Evolutionary conservation across 2,113 vertebrate species (phyloP), one percentile per base, ranked within the genome.

Genomic region (Nyctibius bracteatus): DNA sequence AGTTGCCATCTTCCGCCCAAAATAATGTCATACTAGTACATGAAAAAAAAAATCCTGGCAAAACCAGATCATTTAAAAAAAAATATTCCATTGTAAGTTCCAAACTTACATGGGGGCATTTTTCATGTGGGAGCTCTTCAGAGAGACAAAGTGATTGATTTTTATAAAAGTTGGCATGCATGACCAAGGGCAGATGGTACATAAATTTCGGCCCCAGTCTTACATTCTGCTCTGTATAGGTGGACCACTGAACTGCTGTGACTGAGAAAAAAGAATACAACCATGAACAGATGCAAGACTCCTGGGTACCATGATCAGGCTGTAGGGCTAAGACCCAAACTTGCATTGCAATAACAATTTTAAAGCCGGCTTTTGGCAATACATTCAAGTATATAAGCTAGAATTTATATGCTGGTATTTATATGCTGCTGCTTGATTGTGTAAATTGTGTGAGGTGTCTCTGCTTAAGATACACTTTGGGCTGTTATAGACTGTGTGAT

Each of bases 171-270:
- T 31, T 96, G 95, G 94, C 94, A 94, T 17, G 55, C 88, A 57
- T 88, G 75, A 96, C 88, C 82, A 86, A 94, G 92, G 94, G 94
- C 90, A 96, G 96, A 95, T 94, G 95, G 92, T 88, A 52, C 90
- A 95, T 86, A 95, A 95, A 95, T 96, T 89, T 93, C 83, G 88
- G 83, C 77, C 92, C 61, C 14, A 68, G 95, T 92, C 81, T 94
- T 87, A 81, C 92, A 96, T 93, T 95, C 95, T 82, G 92, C 49
- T 96, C 88, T 0, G 1, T 88, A 91, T 96, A 94, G 96, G 88
- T 97, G 95, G 95, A 94, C 92, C 86, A 93, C 66, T 89, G 86
- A 95, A 79, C 88, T 86, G 68, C 91, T 93, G 73, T 89, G 86
- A 89, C 81, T 59, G 43, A 91, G 80, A 86, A 74, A 89, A 93